A percentile compares a stretch with the other conserved stretches of the same genome.
Evolutionary conservation across 2,888 invertebrate genomes (phyloP).

Genomic region (Latrodectus elegans): DNA sequence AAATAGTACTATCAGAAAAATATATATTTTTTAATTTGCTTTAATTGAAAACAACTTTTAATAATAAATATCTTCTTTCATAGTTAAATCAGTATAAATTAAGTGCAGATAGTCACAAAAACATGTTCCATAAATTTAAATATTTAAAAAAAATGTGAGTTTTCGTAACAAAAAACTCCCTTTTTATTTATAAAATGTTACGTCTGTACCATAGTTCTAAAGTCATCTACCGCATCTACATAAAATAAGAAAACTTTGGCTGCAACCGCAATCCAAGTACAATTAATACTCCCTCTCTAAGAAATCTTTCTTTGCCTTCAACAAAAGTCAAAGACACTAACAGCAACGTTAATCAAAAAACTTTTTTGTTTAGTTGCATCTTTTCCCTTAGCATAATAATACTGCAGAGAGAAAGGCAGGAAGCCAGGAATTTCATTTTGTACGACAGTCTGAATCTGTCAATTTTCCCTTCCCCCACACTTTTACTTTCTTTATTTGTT

Average conservation of each 20-base stretch:
- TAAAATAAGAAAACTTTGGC: constrained; percentile 2
- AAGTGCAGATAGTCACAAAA: too few relatives aligned
- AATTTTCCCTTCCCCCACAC: constrained; percentile 2
- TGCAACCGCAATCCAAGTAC: not conserved
- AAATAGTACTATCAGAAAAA: too few relatives aligned
- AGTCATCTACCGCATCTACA: not conserved
- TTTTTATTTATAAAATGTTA: too few relatives aligned
- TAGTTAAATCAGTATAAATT: too few relatives aligned
- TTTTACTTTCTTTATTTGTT: not conserved
- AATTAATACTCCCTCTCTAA: not conserved
- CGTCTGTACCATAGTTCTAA: not conserved
- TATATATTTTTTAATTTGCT: too few relatives aligned
- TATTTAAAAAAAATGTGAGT: too few relatives aligned
- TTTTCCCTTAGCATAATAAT: constrained; percentile 29
- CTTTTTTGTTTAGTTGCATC: not conserved
- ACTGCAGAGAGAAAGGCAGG: constrained; percentile 16
- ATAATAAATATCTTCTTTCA: too few relatives aligned
- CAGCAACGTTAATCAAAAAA: constrained; percentile 20
- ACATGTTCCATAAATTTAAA: too few relatives aligned
- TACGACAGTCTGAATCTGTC: constrained; percentile 25
- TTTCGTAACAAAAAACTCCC: too few relatives aligned
- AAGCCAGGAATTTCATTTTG: constrained; percentile 57
- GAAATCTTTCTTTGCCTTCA: not conserved
- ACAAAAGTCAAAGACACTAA: constrained; percentile 1
- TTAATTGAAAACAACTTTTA: too few relatives aligned